Percentiles rank a stretch among this genome's conserved stretches.
phyloP scores from a whole-genome alignment of 2,797 vertebrate genomes.

The Enteromius trimaculatus region DNA sequence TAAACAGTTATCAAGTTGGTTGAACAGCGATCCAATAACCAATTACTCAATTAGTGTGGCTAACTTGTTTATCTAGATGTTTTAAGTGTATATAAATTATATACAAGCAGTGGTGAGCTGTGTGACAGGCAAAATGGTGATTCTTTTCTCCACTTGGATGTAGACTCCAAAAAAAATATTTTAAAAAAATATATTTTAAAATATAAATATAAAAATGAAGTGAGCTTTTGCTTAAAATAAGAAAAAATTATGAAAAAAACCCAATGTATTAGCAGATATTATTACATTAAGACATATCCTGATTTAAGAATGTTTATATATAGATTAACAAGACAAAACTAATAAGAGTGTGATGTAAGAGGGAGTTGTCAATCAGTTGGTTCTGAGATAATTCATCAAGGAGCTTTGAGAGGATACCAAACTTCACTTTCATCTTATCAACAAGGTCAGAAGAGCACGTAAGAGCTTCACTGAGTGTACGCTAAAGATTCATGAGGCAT shows the following conservation, averaged over 20 bases:
- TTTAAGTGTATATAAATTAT: background rate
- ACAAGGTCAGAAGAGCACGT: slow-evolving; percentile 53
- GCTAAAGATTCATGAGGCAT: slow-evolving; percentile 8
- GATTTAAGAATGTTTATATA: background rate
- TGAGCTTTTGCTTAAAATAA: background rate
- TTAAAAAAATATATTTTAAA: too few relatives aligned
- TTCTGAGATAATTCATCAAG: slow-evolving; percentile 33
- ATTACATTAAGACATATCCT: background rate
- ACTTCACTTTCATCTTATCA: slow-evolving; percentile 69
- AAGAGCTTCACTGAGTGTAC: slow-evolving; percentile 7
- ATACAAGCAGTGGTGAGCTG: background rate
- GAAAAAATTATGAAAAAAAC: background rate
- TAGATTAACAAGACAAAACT: background rate
- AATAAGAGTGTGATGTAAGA: background rate
- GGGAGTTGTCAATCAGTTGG: background rate
- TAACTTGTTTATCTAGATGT: background rate
- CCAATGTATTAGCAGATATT: background rate
- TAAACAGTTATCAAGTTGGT: slow-evolving; percentile 28
- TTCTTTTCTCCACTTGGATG: background rate
- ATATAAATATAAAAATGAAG: too few relatives aligned
- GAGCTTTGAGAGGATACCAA: slow-evolving; percentile 30
- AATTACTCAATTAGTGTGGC: background rate
- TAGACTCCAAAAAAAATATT: too few relatives aligned
- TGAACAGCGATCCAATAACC: background rate
- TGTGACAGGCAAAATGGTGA: background rate